Conservation (phyloP, 1,140 invertebrate genomes). For the Mercenaria mercenaria region DNA sequence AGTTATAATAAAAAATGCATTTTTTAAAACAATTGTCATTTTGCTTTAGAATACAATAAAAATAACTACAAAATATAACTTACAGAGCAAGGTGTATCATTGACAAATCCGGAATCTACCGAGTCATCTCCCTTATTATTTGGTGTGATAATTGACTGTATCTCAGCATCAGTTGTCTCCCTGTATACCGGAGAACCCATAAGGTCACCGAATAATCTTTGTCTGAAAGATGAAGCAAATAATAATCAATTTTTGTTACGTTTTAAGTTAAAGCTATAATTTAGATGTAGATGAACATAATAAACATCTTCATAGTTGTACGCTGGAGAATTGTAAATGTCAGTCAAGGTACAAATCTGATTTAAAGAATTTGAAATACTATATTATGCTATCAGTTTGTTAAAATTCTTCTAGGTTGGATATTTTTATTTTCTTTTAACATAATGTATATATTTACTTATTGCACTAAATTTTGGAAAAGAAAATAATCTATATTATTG, state of each 20-base stretch:
- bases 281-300: background rate
- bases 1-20: too few species aligned
- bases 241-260: background rate
- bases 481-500: too few species aligned
- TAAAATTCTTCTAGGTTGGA: too few species aligned
- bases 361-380: background rate
- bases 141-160: slow-evolving; percentile 18
- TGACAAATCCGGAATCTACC: background rate
- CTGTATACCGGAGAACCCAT: background rate
- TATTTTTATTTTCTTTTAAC: too few species aligned
- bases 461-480: too few species aligned
- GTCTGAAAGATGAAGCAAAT: slow-evolving; percentile 9
- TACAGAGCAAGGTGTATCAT: background rate
- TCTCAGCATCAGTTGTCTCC: slow-evolving; percentile 21
- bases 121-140: background rate
- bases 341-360: background rate
- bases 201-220: background rate
- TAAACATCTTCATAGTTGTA: background rate
- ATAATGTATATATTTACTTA: too few species aligned
- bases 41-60: background rate
- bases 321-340: background rate
- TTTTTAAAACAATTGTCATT: background rate
- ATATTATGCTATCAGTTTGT: too few species aligned
- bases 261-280: background rate
- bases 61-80: background rate